phyloP scores from a whole-genome alignment of 2,113 vertebrate genomes.

The Pomatostomus ruficeps region DNA sequence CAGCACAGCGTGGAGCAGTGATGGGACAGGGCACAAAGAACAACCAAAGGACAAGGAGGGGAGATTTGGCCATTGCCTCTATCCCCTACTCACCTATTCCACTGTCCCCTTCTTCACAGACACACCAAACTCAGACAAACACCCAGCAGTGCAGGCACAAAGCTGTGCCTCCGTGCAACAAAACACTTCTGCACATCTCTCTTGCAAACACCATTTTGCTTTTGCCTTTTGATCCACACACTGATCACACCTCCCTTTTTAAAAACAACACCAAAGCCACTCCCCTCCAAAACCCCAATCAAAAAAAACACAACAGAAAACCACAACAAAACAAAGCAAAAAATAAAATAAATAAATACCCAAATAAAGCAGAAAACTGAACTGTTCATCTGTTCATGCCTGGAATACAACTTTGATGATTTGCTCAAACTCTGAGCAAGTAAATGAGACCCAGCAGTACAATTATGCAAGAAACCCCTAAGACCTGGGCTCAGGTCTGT shows the following conservation, averaged over 20 bases:
- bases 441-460: neutral
- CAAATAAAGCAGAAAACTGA: neutral
- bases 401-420: neutral
- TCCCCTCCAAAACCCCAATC: neutral
- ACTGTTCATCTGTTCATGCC: neutral
- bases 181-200: neutral
- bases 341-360: neutral
- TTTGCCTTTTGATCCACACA: neutral
- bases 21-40: neutral
- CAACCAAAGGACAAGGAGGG: neutral
- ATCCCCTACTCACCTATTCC: neutral
- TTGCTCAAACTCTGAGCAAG: neutral
- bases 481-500: neutral
- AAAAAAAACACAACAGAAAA: neutral
- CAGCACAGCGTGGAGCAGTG: neutral
- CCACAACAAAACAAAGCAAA: neutral
- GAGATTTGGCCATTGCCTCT: neutral
- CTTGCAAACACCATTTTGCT: neutral
- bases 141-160: neutral
- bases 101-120: neutral
- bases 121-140: neutral
- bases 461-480: neutral
- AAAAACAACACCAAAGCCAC: neutral
- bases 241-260: neutral
- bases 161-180: neutral